Percentiles rank a stretch among this genome's conserved stretches.
Evolutionary conservation across 2,113 vertebrate genomes (phyloP).

Genomic region (Dermatemys mawii): DNA sequence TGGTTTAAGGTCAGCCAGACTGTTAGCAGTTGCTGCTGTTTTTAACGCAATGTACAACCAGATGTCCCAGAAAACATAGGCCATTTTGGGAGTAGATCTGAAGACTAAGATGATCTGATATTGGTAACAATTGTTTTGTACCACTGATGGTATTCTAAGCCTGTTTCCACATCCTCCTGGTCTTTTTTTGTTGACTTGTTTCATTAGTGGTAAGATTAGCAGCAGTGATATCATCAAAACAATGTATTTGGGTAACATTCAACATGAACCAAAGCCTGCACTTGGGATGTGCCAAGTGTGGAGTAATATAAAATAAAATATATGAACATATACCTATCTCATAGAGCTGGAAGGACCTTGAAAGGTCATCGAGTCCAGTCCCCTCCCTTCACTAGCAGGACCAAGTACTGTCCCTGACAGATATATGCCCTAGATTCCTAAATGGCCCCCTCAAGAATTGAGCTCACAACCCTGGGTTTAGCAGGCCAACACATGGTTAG

Average conservation of each 20-base stretch:
- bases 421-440: too few species aligned
- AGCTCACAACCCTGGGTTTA: too few species aligned
- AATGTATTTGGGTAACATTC: neutral
- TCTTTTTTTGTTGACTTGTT: neutral
- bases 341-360: too few species aligned
- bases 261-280: neutral
- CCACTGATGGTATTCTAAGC: neutral
- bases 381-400: too few species aligned
- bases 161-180: neutral
- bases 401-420: too few species aligned
- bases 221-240: neutral
- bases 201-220: neutral
- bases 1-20: neutral
- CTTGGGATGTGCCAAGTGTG: rapidly evolving
- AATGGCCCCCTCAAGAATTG: too few species aligned
- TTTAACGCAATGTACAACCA: neutral
- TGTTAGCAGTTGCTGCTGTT: neutral
- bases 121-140: neutral
- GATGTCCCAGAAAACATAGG: neutral
- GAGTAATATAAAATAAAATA: neutral
- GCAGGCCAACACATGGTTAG: neutral
- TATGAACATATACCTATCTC: too few species aligned
- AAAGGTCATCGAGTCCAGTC: too few species aligned
- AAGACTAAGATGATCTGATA: neutral
- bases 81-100: neutral